These are phyloP conservation scores for Sylvietta virens DNA, from an alignment of 2,113 vertebrate genomes.

Conservation along the genomic window DNA sequence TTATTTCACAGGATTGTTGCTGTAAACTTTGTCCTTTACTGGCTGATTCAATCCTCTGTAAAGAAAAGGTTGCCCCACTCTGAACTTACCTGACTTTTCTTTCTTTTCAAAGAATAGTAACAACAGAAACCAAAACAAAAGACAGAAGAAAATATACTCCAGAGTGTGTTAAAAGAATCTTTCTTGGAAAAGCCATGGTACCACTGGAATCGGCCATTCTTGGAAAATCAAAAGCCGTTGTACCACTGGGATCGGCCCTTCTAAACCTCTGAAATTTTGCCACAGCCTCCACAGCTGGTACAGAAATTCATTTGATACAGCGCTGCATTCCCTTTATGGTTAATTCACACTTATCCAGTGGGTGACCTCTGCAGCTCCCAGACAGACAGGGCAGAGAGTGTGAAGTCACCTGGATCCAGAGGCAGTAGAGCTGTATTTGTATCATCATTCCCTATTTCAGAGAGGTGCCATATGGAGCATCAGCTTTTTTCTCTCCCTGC, in stretches of 20 bases:
- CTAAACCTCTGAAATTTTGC: background rate
- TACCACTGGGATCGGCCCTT: background rate
- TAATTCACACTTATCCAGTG: background rate
- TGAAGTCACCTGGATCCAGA: background rate
- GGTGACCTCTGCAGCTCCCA: background rate
- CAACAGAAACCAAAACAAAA: slow-evolving; percentile 27
- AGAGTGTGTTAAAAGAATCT: background rate
- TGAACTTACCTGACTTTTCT: background rate
- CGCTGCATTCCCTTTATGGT: background rate
- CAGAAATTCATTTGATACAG: background rate
- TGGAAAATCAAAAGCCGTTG: background rate
- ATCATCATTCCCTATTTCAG: background rate
- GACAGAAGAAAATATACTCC: background rate
- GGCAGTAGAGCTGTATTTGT: background rate
- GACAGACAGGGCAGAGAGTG: background rate
- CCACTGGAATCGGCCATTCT: background rate
- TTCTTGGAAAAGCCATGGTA: background rate
- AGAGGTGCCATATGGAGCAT: background rate
- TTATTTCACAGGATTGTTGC: slow-evolving; percentile 9
- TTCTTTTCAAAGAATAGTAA: background rate
- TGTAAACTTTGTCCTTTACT: background rate
- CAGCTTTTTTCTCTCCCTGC: background rate
- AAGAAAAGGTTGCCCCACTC: slow-evolving; percentile 29
- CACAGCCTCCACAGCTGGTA: background rate
- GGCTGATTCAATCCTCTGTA: background rate